Evolutionary conservation across 64 coral and sea anemone genomes (phyloP), one percentile per base, ranked within the genome.

Genomic region (Astreopora myriophthalma): DNA sequence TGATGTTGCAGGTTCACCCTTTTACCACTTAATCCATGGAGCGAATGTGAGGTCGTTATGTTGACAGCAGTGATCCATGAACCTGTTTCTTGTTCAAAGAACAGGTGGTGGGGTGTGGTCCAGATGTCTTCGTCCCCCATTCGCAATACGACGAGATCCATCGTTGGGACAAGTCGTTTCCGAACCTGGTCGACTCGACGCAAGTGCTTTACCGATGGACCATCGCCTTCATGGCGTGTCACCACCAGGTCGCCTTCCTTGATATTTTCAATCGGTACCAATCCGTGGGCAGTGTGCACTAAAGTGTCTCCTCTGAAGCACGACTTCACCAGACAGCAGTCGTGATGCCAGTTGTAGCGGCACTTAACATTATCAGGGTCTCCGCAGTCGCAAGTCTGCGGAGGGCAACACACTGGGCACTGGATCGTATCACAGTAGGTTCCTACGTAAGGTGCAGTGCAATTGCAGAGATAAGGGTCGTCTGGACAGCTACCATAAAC

Each of bases 231-330:
- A 44, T 96, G 94, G 8, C 90, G 90, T 0, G 94, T 96, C 17
- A 96, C 90, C 35, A 96, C 94, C 86, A 92, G 62, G 60, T 96
- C 94, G 7, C 94, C 94, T 44, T 89, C 85, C 26, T 74, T 92
- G 5, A 96, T 73, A 4, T 81, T 87, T 30, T 88, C 48, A 37
- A 96, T 96, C 1, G 94, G 94, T 34, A 96, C 69, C 32, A 96
- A 42, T 32, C 94, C 94, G 34, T 71, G 78, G 32, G 80, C 36
- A 23, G 95, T 97, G 75, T 97, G 92, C 12, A 97, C 95, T 1
- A 97, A 82, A 24, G 95, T 97, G 68, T 97, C 92, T 40, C 95
- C 95, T 24, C 80, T 63, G 52, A 97, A 97, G 33, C 95, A 97
- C 5, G 95, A 97, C 66, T 97, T 97, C 0, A 97, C 36, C 52